These are phyloP conservation scores for Lanistes nyassanus DNA, from an alignment of 1,140 invertebrate species.

Conservation along the genomic window DNA sequence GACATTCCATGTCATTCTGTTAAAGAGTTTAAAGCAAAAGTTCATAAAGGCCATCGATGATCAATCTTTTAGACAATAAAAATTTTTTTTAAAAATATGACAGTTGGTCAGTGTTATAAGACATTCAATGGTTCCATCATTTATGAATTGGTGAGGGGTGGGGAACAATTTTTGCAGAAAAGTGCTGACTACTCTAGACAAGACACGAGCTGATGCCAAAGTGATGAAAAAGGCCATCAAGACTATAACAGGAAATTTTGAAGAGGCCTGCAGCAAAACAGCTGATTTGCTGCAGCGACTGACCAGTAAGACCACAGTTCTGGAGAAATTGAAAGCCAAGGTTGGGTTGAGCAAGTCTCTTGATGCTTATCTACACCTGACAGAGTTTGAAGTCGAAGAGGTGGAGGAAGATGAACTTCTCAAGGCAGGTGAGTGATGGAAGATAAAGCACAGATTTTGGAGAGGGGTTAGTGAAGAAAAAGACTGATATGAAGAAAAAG, in stretches of 20 bases:
- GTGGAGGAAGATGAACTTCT: conserved; percentile 64
- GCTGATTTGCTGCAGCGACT: conserved; percentile 57
- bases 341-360: conserved; percentile 60
- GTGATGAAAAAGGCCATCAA: conserved; percentile 65
- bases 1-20: too few species aligned
- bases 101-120: too few species aligned
- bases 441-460: not conserved
- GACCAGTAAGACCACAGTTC: conserved; percentile 59
- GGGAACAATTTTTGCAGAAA: conserved; percentile 44
- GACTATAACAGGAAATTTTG: conserved; percentile 57
- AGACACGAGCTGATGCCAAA: conserved; percentile 61
- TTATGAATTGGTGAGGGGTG: too few species aligned
- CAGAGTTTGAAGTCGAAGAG: conserved; percentile 59
- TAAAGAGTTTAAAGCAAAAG: too few species aligned
- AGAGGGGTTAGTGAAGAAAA: too few species aligned
- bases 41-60: too few species aligned
- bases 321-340: conserved; percentile 66
- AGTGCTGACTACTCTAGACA: conserved; percentile 61
- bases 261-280: conserved; percentile 59
- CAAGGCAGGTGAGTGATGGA: conserved; percentile 52
- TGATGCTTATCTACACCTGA: conserved; percentile 64
- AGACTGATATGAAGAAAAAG: too few species aligned
- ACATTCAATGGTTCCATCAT: too few species aligned
- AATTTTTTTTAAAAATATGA: too few species aligned
- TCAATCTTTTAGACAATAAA: too few species aligned